Evolutionary conservation across 1,140 invertebrate species (phyloP).

Genomic region (Rhagoletis zephyria): DNA sequence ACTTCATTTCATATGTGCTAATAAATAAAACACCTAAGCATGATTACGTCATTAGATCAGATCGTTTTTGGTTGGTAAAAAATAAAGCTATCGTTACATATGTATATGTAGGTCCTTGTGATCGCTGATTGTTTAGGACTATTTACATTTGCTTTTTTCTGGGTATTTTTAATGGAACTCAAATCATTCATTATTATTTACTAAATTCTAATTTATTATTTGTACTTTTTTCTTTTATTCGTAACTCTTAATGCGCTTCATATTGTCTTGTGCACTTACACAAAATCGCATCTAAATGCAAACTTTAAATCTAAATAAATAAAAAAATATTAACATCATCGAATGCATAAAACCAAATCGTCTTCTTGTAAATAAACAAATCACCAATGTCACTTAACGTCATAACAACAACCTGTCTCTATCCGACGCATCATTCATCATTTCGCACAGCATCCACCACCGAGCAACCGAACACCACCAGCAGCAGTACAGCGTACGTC

Average conservation of each 20-base stretch:
- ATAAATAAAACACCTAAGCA: no score
- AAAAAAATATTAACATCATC: slow-evolving; percentile 5
- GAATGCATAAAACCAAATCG: slow-evolving; percentile 15
- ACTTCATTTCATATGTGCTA: no score
- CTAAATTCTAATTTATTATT: background rate
- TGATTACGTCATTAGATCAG: no score
- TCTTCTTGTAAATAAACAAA: slow-evolving; percentile 32
- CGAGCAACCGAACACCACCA: background rate
- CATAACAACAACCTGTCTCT: slow-evolving; percentile 33
- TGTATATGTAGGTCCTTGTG: no score
- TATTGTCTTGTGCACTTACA: slow-evolving; percentile 18
- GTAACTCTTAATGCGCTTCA: slow-evolving; percentile 20
- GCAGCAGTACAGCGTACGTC: background rate
- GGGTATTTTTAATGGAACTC: background rate
- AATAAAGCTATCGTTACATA: no score
- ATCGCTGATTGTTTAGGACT: no score
- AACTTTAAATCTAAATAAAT: background rate
- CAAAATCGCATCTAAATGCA: slow-evolving; percentile 19
- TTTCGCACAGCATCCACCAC: background rate
- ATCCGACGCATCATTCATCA: background rate
- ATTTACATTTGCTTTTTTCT: background rate
- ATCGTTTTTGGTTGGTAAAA: no score
- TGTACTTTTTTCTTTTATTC: slow-evolving; percentile 21
- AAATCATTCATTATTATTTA: background rate
- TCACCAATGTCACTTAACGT: background rate